These are phyloP conservation scores for Dryas iulia DNA, from an alignment of 1,140 invertebrate species.

Conservation along the genomic window DNA sequence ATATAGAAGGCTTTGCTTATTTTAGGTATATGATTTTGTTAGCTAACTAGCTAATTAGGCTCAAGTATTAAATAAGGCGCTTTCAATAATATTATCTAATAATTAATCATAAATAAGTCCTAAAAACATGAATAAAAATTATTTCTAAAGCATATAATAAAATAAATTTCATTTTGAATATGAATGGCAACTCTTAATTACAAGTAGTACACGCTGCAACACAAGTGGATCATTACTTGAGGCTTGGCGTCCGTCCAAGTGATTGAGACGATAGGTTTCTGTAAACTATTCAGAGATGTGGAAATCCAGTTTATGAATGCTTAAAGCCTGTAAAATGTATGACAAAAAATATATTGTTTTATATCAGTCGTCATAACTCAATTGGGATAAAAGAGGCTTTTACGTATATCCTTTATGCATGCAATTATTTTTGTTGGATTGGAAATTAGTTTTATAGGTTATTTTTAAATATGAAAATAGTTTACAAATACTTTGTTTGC, in stretches of 20 bases:
- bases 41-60: background rate
- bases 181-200: background rate
- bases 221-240: conserved; percentile 31
- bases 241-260: conserved; percentile 36
- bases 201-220: conserved; percentile 12
- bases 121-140: no score
- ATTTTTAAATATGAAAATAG: no score
- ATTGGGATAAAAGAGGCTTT: no score
- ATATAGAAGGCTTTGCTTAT: background rate
- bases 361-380: no score
- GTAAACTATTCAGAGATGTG: background rate
- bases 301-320: background rate
- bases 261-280: conserved; percentile 24
- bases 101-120: no score
- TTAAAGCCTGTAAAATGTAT: background rate
- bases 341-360: background rate
- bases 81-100: no score
- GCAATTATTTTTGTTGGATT: no score
- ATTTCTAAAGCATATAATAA: background rate
- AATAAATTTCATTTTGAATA: background rate
- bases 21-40: background rate
- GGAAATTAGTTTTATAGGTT: no score
- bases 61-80: no score
- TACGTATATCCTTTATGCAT: no score
- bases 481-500: no score